Conservation (phyloP, 2,888 invertebrate genomes). For the Phengaris alcon region DNA sequence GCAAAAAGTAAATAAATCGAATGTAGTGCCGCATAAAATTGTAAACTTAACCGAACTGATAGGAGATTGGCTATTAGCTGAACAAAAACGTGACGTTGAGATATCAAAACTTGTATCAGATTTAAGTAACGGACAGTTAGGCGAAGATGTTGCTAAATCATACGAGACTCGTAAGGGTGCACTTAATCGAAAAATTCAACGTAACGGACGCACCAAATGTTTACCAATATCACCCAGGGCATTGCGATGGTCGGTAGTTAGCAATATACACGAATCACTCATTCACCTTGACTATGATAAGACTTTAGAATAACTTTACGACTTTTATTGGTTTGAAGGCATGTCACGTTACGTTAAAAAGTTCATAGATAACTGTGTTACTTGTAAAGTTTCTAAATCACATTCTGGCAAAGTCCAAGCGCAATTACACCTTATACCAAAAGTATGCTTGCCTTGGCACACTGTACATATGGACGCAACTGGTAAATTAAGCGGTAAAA, state of each 20-base stretch:
- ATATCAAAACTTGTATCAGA: no score
- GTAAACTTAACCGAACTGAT: no score
- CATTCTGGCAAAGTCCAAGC: slow-evolving; percentile 43
- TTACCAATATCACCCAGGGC: slow-evolving; percentile 41
- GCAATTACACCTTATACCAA: slow-evolving; percentile 44
- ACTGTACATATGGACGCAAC: slow-evolving; percentile 30
- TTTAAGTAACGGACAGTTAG: no score
- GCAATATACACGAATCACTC: slow-evolving; percentile 41
- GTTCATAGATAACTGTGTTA: slow-evolving; percentile 48
- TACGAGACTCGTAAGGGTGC: no score
- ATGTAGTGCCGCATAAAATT: no score
- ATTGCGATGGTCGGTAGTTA: slow-evolving; percentile 45
- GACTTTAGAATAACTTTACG: no score
- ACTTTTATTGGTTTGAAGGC: slow-evolving; percentile 45
- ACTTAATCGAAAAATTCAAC: slow-evolving; percentile 2
- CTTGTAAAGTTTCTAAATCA: slow-evolving; percentile 46
- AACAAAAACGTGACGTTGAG: no score
- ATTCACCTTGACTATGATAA: slow-evolving; percentile 43
- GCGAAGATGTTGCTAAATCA: no score
- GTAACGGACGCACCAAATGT: slow-evolving; percentile 33
- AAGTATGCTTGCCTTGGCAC: not conserved
- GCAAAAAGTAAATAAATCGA: no score
- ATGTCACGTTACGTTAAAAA: slow-evolving; percentile 46
- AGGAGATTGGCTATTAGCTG: no score
- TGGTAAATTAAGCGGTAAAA: slow-evolving; percentile 39